These are phyloP conservation scores for Paradisaea rubra DNA, from an alignment of 2,113 vertebrate genomes.

Conservation along the genomic window DNA sequence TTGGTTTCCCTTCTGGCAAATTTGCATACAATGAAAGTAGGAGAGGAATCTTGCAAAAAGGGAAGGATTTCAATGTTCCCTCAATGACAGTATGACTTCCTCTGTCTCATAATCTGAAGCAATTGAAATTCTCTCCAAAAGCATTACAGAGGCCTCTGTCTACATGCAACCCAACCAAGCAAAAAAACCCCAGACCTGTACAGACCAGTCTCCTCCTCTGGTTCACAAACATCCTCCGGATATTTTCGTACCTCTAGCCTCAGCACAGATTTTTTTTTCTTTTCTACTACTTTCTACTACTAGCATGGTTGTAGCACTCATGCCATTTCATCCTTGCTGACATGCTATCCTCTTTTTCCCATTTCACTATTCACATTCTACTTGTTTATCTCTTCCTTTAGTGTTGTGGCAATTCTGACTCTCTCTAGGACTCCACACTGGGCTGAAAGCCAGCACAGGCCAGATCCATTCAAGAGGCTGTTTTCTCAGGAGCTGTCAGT, in stretches of 20 bases:
- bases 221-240: background rate
- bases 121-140: background rate
- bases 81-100: background rate
- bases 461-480: background rate
- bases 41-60: background rate
- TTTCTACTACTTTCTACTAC: background rate
- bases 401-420: background rate
- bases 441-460: background rate
- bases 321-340: background rate
- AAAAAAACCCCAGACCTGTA: background rate
- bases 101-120: background rate
- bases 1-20: background rate
- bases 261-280: background rate
- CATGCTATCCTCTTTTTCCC: background rate
- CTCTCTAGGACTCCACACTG: background rate
- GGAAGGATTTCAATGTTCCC: background rate
- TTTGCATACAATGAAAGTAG: background rate
- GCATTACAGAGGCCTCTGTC: background rate
- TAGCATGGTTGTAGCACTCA: background rate
- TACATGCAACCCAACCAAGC: background rate
- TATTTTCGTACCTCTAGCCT: background rate
- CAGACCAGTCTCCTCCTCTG: background rate
- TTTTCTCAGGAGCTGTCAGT: background rate
- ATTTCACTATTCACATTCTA: background rate
- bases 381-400: background rate